These are phyloP conservation scores for Euclidia mi DNA, from an alignment of 2,888 invertebrate genomes.

Conservation along the genomic window DNA sequence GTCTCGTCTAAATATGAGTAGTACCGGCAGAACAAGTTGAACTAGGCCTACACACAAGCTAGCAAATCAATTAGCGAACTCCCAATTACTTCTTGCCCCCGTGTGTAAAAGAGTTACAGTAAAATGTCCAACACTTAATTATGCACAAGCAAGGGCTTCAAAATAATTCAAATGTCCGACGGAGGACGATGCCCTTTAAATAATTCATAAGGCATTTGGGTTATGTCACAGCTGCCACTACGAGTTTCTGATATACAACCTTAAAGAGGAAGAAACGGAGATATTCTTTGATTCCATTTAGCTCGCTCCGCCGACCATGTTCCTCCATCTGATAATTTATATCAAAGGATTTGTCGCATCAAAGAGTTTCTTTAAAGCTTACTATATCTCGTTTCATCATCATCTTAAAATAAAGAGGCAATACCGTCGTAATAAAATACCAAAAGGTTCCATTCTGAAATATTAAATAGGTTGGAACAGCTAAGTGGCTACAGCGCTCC, in stretches of 20 bases:
- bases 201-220: constrained; percentile 81
- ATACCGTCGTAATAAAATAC: constrained; percentile 20
- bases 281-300: constrained; percentile 74
- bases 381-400: constrained; percentile 21
- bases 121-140: constrained; percentile 73
- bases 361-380: constrained; percentile 44
- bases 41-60: constrained; percentile 36
- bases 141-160: constrained; percentile 77
- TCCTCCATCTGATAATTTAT: constrained; percentile 63
- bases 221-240: constrained; percentile 75
- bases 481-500: no score
- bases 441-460: constrained; percentile 32
- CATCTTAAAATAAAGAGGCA: constrained; percentile 27
- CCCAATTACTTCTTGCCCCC: constrained; percentile 35
- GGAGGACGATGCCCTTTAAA: constrained; percentile 76
- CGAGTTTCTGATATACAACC: constrained; percentile 53
- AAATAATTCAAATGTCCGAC: constrained; percentile 84
- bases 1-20: constrained; percentile 12
- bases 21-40: constrained; percentile 24
- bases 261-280: constrained; percentile 58
- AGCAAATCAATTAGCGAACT: constrained; percentile 46
- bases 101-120: constrained; percentile 63
- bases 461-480: constrained; percentile 1
- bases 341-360: constrained; percentile 60
- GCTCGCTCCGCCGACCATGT: constrained; percentile 59